Base-by-base conservation (phyloP, 1,140 invertebrate species). In the Drosophila kanapiae region DNA sequence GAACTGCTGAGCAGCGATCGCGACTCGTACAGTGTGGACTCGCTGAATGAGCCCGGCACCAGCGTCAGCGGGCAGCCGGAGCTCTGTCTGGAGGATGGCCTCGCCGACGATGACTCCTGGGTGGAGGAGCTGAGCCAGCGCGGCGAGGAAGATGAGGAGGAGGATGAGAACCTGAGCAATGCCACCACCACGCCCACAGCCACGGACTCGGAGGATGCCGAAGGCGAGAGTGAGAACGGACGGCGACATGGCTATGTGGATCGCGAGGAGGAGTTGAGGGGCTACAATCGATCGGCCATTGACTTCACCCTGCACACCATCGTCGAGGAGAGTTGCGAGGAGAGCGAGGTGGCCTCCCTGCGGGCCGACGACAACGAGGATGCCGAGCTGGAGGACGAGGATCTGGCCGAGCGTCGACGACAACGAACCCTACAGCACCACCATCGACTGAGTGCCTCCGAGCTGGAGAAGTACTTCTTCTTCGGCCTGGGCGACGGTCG, bases 271-370 rank as follows among this genome's bases (percentile, higher is more conserved):
- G 97, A 97, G 72, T 94, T 97, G 27, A 93, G 96, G 4, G 96
- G 96, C 4, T 97, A 97, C 82, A 96, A 97, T 84, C 94, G 96
- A 16, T 95, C 96, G 33, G 95, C 96, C 3, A 96, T 98, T 74
- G 97, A 98, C 92, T 98, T 98, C 76, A 98, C 97, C 0, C 93
- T 99, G 54, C 97, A 98, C 80, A 99, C 98, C 0, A 99, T 99
- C 77, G 95, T 98, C 1, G 98, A 99, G 93, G 98, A 98, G 92
- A 98, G 97, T 69, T 98, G 97, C 90, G 97, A 98, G 93, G 97
- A 98, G 92, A 98, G 96, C 91, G 96, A 97, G 93, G 95, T 95
- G 48, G 96, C 96, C 84, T 92, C 88, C 5, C 65, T 91, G 59
- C 57, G 91, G 6, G 80, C 79, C 9, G 91, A 91, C 9, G 91